Percentiles rank a stretch among this genome's conserved stretches.
Evolutionary conservation across 2,797 vertebrate species (phyloP).

Genomic region (Acomys russatus): DNA sequence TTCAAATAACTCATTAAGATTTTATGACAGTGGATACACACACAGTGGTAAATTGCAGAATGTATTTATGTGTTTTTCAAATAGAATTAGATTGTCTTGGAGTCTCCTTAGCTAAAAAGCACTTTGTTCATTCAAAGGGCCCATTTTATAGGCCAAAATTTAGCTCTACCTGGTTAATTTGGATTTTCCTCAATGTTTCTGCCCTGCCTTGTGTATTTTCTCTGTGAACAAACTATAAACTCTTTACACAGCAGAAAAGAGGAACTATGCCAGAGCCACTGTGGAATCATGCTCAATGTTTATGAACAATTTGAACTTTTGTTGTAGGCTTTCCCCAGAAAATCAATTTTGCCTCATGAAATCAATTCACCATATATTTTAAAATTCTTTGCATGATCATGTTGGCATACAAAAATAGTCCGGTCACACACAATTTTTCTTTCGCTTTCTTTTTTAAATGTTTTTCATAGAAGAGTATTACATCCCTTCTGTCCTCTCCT

Average conservation of each 20-base stretch:
- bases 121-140: neutral
- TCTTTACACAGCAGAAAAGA: neutral
- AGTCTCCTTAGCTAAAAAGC: neutral
- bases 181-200: neutral
- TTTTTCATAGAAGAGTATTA: neutral
- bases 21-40: neutral
- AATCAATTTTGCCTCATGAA: neutral
- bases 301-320: neutral
- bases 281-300: neutral
- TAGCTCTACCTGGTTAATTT: neutral
- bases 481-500: neutral
- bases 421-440: neutral
- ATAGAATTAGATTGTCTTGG: constrained; percentile 35
- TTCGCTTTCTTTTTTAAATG: neutral
- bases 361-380: neutral
- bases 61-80: neutral
- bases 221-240: neutral
- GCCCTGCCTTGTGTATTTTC: neutral
- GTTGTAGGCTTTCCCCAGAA: neutral
- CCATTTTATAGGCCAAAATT: neutral
- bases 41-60: constrained; percentile 42
- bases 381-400: neutral
- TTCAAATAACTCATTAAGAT: constrained; percentile 30
- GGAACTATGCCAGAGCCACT: neutral
- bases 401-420: neutral